Evolutionary conservation across 2,888 invertebrate species (phyloP).

Genomic region (Drosophila histrio): DNA sequence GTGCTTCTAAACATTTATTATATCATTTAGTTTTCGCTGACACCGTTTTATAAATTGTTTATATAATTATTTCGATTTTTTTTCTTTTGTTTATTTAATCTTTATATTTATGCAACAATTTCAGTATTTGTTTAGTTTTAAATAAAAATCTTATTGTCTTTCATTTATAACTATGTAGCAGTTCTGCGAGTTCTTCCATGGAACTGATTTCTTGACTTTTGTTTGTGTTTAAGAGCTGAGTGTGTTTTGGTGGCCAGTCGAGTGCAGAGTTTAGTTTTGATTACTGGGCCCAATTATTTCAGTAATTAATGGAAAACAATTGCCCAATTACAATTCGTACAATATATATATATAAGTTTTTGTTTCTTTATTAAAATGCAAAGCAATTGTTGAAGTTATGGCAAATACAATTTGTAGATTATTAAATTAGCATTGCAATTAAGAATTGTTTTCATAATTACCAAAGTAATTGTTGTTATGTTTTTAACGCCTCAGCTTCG

Average conservation of each 20-base stretch:
- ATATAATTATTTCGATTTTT: constrained; percentile 28
- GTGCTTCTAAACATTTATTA: constrained; percentile 61
- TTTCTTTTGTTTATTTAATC: too few relatives aligned
- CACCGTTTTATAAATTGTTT: constrained; percentile 28
- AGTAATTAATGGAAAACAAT: constrained; percentile 19
- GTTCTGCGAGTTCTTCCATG: constrained; percentile 66
- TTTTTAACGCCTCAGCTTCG: constrained; percentile 15
- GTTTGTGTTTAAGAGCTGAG: constrained; percentile 35
- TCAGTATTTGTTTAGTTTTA: constrained; percentile 63
- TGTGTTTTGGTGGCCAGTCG: constrained; percentile 20
- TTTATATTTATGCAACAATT: constrained; percentile 47
- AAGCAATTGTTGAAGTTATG: constrained; percentile 17
- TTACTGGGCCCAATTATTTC: constrained; percentile 16
- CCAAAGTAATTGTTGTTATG: constrained; percentile 20
- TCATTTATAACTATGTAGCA: constrained; percentile 76
- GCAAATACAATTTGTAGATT: constrained; percentile 13
- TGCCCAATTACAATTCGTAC: constrained; percentile 24
- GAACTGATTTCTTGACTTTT: constrained; percentile 57
- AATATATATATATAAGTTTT: neutral
- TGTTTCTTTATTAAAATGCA: constrained; percentile 15
- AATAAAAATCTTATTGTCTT: constrained; percentile 76
- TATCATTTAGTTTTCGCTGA: constrained; percentile 32
- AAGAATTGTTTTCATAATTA: constrained; percentile 15
- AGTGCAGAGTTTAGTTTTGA: constrained; percentile 5
- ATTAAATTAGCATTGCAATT: constrained; percentile 17